Conservation (phyloP, 2,113 vertebrate genomes). For the Scomber scombrus region DNA sequence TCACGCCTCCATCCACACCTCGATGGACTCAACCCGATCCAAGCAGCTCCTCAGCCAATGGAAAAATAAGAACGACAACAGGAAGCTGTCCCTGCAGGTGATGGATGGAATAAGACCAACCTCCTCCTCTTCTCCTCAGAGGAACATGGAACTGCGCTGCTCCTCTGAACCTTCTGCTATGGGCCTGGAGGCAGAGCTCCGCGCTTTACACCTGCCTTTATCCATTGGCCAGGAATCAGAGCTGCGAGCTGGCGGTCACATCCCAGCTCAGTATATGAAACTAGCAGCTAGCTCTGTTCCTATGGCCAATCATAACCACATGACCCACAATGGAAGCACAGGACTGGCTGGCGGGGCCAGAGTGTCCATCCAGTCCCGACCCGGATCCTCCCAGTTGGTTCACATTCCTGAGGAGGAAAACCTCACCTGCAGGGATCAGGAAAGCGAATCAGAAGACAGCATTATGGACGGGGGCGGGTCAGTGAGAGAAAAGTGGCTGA, state of each 20-base stretch:
- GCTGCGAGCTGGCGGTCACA: constrained; percentile 73
- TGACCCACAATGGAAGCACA: constrained; percentile 73
- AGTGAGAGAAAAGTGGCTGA: constrained; percentile 96
- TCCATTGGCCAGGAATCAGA: constrained; percentile 67
- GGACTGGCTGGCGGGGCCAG: constrained; percentile 88
- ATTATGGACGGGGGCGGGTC: constrained; percentile 85
- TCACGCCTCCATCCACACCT: constrained; percentile 93
- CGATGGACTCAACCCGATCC: constrained; percentile 95
- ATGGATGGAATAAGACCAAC: constrained; percentile 89
- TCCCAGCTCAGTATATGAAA: constrained; percentile 90
- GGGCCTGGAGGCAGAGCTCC: constrained; percentile 91
- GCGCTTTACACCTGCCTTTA: constrained; percentile 71
- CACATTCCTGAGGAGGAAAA: constrained; percentile 95
- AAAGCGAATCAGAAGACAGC: constrained; percentile 85
- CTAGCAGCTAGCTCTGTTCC: constrained; percentile 89
- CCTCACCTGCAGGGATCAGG: constrained; percentile 81
- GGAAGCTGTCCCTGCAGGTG: constrained; percentile 93
- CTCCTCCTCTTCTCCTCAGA: constrained; percentile 90
- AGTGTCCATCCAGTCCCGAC: constrained; percentile 92
- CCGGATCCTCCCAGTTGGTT: constrained; percentile 96
- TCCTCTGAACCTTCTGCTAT: constrained; percentile 91
- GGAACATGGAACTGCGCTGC: constrained; percentile 92
- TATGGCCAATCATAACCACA: constrained; percentile 84
- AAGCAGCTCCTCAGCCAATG: constrained; percentile 97
- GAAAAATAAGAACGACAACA: constrained; percentile 95